Percentiles rank a stretch among this genome's conserved stretches.
Evolutionary conservation across 2,797 vertebrate species (phyloP).

Genomic region (Rhadinocentrus ornatus): DNA sequence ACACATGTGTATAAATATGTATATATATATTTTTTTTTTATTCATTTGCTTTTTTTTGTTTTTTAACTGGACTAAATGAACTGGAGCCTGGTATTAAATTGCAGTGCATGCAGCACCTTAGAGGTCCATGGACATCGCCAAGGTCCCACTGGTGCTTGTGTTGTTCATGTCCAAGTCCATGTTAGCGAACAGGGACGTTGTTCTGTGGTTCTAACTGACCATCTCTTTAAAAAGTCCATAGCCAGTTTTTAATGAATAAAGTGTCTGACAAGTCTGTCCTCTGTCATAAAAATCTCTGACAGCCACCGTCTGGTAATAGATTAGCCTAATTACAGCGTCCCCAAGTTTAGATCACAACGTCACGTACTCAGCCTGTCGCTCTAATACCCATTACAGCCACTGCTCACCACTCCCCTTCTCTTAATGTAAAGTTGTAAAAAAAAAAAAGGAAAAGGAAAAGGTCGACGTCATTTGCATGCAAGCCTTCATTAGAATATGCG

Average conservation of each 20-base stretch:
- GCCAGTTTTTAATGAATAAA: constrained; percentile 78
- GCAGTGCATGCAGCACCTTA: constrained; percentile 34
- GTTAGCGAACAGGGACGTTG: constrained; percentile 18
- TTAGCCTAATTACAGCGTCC: constrained; percentile 95
- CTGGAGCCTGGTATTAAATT: constrained; percentile 18
- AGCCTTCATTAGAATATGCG: constrained; percentile 99
- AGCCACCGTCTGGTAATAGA: constrained; percentile 94
- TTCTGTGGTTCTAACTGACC: constrained; percentile 48
- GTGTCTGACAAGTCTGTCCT: constrained; percentile 87
- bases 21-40: too few species aligned
- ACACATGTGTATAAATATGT: too few species aligned
- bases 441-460: constrained; percentile 86
- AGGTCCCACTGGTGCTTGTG: constrained; percentile 39
- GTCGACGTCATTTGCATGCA: constrained; percentile 98
- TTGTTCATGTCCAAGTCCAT: constrained; percentile 37
- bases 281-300: constrained; percentile 92
- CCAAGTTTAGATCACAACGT: constrained; percentile 94
- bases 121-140: constrained; percentile 37
- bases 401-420: constrained; percentile 70
- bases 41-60: too few species aligned
- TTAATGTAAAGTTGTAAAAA: constrained; percentile 95
- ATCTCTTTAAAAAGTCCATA: constrained; percentile 45
- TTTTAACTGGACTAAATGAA: background rate
- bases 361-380: constrained; percentile 81
- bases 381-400: constrained; percentile 76